Percentiles rank a stretch among this genome's conserved stretches.
Evolutionary conservation across 2,113 vertebrate genomes (phyloP).

Genomic region (Plotosus lineatus): DNA sequence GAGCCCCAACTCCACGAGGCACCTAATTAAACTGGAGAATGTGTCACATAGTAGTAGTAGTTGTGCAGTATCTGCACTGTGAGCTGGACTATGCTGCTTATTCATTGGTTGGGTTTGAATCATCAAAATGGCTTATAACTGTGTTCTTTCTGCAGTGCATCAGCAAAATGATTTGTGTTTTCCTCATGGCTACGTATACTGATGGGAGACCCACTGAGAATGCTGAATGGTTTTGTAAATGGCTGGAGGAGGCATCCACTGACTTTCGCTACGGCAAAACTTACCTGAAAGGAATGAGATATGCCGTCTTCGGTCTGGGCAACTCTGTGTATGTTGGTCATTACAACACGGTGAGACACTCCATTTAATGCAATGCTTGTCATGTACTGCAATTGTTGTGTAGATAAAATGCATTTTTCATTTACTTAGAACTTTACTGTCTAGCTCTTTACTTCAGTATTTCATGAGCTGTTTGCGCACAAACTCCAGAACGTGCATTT

Average conservation of each 20-base stretch:
- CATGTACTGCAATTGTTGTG: background rate
- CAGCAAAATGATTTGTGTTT: slow-evolving; percentile 80
- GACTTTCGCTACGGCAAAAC: slow-evolving; percentile 89
- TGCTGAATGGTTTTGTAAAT: slow-evolving; percentile 90
- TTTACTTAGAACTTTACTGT: too few relatives aligned
- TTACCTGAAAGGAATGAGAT: slow-evolving; percentile 85
- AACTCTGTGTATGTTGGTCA: slow-evolving; percentile 82
- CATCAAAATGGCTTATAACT: background rate
- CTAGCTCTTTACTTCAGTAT: too few relatives aligned
- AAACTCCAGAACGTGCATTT: too few relatives aligned
- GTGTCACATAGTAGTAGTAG: background rate
- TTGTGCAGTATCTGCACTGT: background rate
- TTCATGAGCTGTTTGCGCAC: too few relatives aligned
- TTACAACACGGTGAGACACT: slow-evolving; percentile 84
- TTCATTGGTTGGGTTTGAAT: too few relatives aligned
- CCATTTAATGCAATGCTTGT: background rate
- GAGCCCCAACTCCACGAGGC: background rate
- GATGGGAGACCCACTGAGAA: slow-evolving; percentile 83
- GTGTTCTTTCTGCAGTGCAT: slow-evolving; percentile 66
- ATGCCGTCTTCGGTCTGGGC: slow-evolving; percentile 87
- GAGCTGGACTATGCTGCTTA: background rate
- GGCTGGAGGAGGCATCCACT: slow-evolving; percentile 85
- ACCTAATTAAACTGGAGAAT: background rate
- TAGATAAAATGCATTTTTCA: too few relatives aligned
- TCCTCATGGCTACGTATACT: slow-evolving; percentile 87